A percentile compares a stretch with the other conserved stretches of the same genome.
Evolutionary conservation across 2,113 vertebrate species (phyloP).

Genomic region (Spea bombifrons): DNA sequence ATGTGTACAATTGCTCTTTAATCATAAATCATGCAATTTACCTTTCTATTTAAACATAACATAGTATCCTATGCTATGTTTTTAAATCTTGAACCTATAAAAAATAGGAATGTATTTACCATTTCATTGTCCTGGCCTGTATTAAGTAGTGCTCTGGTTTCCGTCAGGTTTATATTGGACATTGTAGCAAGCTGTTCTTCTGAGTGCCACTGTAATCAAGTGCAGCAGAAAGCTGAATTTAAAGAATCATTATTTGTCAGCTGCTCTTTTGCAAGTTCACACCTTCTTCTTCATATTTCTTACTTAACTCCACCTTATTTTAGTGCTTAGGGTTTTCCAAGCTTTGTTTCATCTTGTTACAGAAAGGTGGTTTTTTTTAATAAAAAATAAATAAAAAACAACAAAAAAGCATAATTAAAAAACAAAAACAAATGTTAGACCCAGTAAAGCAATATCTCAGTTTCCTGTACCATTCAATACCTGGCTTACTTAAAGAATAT

Average conservation of each 20-base stretch:
- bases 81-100: neutral
- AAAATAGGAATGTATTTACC: slow-evolving; percentile 7
- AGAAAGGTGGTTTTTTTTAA: too few relatives aligned
- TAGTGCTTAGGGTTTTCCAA: slow-evolving; percentile 3
- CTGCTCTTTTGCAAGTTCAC: neutral
- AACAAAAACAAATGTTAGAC: too few relatives aligned
- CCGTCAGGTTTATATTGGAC: neutral
- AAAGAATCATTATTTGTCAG: neutral
- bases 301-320: slow-evolving; percentile 17
- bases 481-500: too few relatives aligned
- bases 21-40: too few relatives aligned
- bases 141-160: neutral
- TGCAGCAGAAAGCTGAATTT: neutral
- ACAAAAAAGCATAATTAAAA: too few relatives aligned
- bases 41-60: too few relatives aligned
- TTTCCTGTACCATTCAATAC: too few relatives aligned
- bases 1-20: too few relatives aligned
- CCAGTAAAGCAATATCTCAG: too few relatives aligned
- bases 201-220: neutral
- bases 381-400: too few relatives aligned
- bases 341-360: neutral
- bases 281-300: neutral
- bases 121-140: slow-evolving; percentile 30
- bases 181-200: neutral
- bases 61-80: too few relatives aligned